These are phyloP conservation scores for Dermatophagoides farinae DNA, from an alignment of 1,140 invertebrate species.

Conservation along the genomic window DNA sequence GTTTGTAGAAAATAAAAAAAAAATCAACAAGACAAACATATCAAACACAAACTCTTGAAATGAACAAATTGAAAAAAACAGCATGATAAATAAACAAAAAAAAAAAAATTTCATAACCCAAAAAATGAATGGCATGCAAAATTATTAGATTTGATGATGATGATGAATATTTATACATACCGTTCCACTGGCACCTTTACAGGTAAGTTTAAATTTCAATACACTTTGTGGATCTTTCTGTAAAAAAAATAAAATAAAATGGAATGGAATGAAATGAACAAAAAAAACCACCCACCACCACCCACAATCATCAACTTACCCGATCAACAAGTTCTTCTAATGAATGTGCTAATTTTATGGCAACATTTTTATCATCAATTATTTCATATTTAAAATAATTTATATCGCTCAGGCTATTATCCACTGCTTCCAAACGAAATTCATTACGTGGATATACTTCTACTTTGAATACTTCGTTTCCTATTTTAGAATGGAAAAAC, in stretches of 20 bases:
- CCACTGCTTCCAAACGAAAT: conserved; percentile 43
- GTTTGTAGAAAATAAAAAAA: too few species aligned
- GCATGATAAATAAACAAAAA: too few species aligned
- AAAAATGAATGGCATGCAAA: not conserved
- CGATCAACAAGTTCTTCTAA: conserved; percentile 55
- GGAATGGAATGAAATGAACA: not conserved
- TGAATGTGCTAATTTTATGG: conserved; percentile 45
- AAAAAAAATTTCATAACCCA: conserved; percentile 1
- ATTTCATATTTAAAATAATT: conserved; percentile 45
- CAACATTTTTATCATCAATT: conserved; percentile 46
- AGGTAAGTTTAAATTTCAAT: conserved; percentile 51
- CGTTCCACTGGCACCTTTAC: conserved; percentile 27
- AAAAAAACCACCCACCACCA: too few species aligned
- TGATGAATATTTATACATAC: too few species aligned
- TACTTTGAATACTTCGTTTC: conserved; percentile 43
- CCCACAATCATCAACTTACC: conserved; percentile 27
- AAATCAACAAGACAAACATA: too few species aligned
- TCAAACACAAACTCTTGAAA: too few species aligned
- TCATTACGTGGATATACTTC: conserved; percentile 50
- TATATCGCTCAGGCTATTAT: conserved; percentile 44
- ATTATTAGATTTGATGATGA: too few species aligned
- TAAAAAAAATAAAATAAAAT: not conserved
- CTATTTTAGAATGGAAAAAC: conserved; percentile 29
- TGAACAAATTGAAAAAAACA: too few species aligned
- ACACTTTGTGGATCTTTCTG: conserved; percentile 43